Conservation (phyloP, 1,140 invertebrate species). For the Lepidotrigona ventralis region DNA sequence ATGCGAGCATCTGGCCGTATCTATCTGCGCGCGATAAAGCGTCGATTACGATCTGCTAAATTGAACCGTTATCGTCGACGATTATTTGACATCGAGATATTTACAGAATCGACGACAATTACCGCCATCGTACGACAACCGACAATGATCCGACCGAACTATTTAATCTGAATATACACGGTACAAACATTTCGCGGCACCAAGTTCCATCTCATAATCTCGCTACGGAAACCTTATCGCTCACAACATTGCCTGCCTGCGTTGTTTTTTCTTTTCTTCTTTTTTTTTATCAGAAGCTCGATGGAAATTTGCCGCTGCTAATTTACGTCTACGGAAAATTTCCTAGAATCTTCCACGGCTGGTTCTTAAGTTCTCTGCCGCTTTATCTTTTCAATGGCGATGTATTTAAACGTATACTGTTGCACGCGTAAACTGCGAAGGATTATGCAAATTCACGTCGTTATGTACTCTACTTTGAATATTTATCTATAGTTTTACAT, state of each 20-base stretch:
- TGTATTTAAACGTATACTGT: not conserved
- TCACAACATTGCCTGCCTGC: not conserved
- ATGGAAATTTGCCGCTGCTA: not conserved
- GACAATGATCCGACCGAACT: not conserved
- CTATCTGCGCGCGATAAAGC: not conserved
- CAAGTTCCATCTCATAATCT: not conserved
- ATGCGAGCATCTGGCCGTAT: not conserved
- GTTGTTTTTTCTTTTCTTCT: not conserved
- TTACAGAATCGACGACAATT: not conserved
- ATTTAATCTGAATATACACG: not conserved
- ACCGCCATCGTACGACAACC: not conserved
- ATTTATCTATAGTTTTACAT: not conserved
- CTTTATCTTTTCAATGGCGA: not conserved
- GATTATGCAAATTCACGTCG: not conserved
- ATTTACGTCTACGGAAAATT: constrained; percentile 5
- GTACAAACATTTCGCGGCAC: not conserved
- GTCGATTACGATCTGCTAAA: constrained; percentile 22
- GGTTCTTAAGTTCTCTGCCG: not conserved
- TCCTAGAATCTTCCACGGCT: not conserved
- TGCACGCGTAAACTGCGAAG: not conserved
- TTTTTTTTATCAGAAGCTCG: not conserved
- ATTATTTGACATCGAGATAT: not conserved
- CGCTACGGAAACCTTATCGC: not conserved
- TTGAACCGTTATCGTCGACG: constrained; percentile 3
- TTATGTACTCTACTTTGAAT: not conserved